Base-by-base conservation (phyloP, 2,888 invertebrate species). In the Gandaritis pyraliata region DNA sequence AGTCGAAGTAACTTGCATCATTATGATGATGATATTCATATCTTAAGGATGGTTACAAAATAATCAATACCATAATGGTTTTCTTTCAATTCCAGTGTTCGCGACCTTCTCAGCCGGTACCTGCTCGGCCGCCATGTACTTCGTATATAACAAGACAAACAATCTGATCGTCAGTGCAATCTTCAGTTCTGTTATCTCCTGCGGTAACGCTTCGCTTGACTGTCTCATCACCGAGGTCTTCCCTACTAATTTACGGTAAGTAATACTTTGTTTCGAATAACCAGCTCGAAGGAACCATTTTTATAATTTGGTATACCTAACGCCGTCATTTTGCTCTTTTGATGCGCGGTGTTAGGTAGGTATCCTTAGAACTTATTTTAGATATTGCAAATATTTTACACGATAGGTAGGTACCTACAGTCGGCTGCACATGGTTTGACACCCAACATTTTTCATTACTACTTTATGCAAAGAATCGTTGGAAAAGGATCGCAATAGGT, bases 171-270 rank as follows among this genome's bases (percentile, higher is more conserved):
- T 97, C 48, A 96, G 96, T 76, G 97, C 97, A 60, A 93, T 96
- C 76, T 97, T 97, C 89, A 97, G 96, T 81, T 96, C 96, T 53
- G 96, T 97, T 61, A 97, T 97, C 72, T 97, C 97, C 59, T 97
- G 97, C 83, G 97, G 97, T 68, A 97, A 97, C 87, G 97, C 97
- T 55, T 96, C 98, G 4, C 93, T 98, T 66, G 98, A 98, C 92
- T 98, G 98, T 82, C 94, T 98, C 72, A 97, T 97, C 80, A 97
- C 97, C 23, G 98, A 98, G 92, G 96, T 98, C 65, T 98, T 98
- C 85, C 98, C 98, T 38, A 98, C 98, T 45, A 95, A 97, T 88
- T 93, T 98, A 78, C 95, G 97, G 96, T 96, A 88, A 81, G 33
- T 33, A 15, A 15, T 15, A 41, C 7, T 2, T 41, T 7, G 7